Evolutionary conservation across 2,797 vertebrate species (phyloP), one percentile per base, ranked within the genome.

Genomic region (Glossophaga mutica): DNA sequence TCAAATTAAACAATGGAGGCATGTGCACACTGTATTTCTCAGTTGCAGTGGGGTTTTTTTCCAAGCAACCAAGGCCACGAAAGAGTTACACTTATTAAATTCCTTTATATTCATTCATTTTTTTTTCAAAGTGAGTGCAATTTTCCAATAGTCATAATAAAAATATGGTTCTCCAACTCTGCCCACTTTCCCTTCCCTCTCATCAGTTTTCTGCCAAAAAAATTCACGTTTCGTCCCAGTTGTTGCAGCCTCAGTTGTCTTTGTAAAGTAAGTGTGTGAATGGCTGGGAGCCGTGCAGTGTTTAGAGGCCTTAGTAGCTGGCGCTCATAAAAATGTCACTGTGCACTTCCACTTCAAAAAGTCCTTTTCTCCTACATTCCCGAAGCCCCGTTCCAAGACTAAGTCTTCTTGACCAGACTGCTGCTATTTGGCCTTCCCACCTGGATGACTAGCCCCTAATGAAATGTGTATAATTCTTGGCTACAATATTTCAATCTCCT

Each of bases 251-350:
- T 98, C 97, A 92, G 98, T 98, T 96, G 97, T 97, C 97, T 98
- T 98, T 97, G 96, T 98, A 97, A 98, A 98, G 97, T 87, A 93
- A 98, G 93, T 81, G 18, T 32, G 34, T 96, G 96, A 97, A 95
- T 67, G 48, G 91, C 97, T 93, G 24, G 82, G 74, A 97, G 94
- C 91, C 7, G 26, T 86, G 98, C 74, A 87, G 94, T 97, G 32
- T 96, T 97, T 95, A 95, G 93, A 94, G 97, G 89, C 93, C 95
- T 95, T 92, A 9, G 18, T 95, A 97, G 96, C 98, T 98, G 90
- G 87, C 79, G 48, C 98, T 98, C 94, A 71, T 98, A 98, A 98
- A 98, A 98, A 98, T 98, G 97, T 98, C 98, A 98, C 98, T 84
- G 57, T 97, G 97, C 87, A 57, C 98, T 98, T 98, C 94, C 97